A percentile compares a stretch with the other conserved stretches of the same genome.
Conservation (phyloP, 1,140 invertebrate genomes). For the Pectinophora gossypiella region DNA sequence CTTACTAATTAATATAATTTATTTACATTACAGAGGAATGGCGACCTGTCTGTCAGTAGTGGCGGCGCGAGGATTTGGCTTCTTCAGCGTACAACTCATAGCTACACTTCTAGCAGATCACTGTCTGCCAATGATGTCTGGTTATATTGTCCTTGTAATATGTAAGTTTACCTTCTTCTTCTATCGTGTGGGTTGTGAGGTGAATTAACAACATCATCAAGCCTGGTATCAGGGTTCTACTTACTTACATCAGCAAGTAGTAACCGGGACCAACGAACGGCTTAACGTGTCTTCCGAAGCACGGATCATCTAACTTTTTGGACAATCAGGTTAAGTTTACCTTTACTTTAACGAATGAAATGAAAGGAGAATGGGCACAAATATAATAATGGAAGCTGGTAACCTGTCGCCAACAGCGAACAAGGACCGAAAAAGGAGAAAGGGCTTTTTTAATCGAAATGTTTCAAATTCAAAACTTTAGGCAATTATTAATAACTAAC, state of each 20-base stretch:
- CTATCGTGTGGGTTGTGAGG: neutral
- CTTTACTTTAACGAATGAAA: neutral
- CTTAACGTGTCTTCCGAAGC: neutral
- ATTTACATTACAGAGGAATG: constrained; percentile 42
- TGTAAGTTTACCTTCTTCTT: constrained; percentile 29
- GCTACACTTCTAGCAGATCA: constrained; percentile 35
- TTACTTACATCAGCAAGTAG: neutral
- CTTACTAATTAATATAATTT: too few species aligned
- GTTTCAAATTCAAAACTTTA: neutral
- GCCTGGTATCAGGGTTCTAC: neutral
- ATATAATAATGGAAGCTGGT: too few species aligned
- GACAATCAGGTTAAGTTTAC: neutral
- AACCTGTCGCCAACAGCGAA: too few species aligned
- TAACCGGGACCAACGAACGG: too few species aligned
- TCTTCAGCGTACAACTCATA: constrained; percentile 55
- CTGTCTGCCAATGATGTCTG: constrained; percentile 43
- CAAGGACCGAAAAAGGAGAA: too few species aligned
- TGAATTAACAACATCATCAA: neutral
- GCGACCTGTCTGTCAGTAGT: constrained; percentile 58
- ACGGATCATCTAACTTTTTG: neutral
- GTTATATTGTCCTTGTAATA: constrained; percentile 41
- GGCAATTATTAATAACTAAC: neutral
- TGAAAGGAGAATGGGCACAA: too few species aligned
- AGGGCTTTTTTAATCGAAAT: too few species aligned
- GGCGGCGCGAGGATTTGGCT: constrained; percentile 52